Percentiles rank a stretch among this genome's conserved stretches.
Evolutionary conservation across 23 tunicate genomes (phyloP).

Genomic region (Halocynthia roretzi): DNA sequence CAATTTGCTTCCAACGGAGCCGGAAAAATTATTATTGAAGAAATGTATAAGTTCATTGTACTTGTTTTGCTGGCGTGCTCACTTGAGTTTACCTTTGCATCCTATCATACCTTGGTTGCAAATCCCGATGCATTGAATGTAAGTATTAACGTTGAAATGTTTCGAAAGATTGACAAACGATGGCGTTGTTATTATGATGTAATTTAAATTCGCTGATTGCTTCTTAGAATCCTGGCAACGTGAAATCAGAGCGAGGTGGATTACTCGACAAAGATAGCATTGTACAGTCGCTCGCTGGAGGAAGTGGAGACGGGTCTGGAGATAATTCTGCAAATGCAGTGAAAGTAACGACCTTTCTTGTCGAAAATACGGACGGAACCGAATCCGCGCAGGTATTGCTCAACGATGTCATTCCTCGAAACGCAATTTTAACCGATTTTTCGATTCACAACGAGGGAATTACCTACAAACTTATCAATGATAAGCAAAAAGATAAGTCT

Average conservation of each 20-base stretch:
- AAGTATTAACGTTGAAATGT: neutral
- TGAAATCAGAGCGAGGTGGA: too few relatives aligned
- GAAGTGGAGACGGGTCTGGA: neutral
- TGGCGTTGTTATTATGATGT: too few relatives aligned
- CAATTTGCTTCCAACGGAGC: too few relatives aligned
- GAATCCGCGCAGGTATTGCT: constrained; percentile 6
- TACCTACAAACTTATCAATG: neutral
- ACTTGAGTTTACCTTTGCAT: neutral
- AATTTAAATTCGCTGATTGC: too few relatives aligned
- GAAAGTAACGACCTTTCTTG: neutral
- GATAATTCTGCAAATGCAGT: neutral
- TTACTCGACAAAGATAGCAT: too few relatives aligned
- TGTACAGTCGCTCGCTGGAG: too few relatives aligned
- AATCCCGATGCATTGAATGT: neutral
- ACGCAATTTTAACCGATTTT: constrained; percentile 11
- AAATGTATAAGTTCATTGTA: too few relatives aligned
- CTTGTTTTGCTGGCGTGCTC: too few relatives aligned
- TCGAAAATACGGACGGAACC: constrained; percentile 4
- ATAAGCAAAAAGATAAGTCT: neutral
- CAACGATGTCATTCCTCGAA: constrained; percentile 4
- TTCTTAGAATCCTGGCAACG: too few relatives aligned
- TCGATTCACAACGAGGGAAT: constrained; percentile 6
- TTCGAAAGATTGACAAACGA: too few relatives aligned
- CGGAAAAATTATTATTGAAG: too few relatives aligned
- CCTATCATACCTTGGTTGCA: neutral